Evolutionary conservation across 2,113 vertebrate genomes (phyloP), one percentile per base, ranked within the genome.

Genomic region (Rhagologus leucostigma): DNA sequence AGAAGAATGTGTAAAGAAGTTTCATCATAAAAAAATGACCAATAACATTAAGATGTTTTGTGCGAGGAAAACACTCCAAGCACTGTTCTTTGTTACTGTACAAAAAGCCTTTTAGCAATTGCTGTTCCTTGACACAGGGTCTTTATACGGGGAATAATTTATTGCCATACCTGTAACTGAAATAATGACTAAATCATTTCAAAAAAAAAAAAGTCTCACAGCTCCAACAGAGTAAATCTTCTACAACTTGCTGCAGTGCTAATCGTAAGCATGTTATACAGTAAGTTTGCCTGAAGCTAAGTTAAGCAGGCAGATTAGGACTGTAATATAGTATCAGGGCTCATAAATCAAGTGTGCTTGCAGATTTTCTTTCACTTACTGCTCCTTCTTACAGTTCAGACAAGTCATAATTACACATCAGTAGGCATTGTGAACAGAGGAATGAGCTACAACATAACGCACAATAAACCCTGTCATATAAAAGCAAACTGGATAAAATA

Each of bases 331-430:
- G 98, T 98, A 97, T 97, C 95, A 98, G 97, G 97, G 97, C 98
- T 98, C 98, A 99, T 99, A 99, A 99, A 99, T 99, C 99, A 99
- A 98, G 98, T 79, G 93, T 96, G 98, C 98, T 98, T 97, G 98
- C 98, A 98, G 98, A 99, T 99, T 98, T 98, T 96, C 97, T 97
- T 98, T 98, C 98, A 98, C 97, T 98, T 98, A 98, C 98, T 96
- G 98, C 98, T 98, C 98, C 98, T 98, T 99, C 98, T 98, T 98
- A 98, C 97, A 98, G 98, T 98, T 98, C 98, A 98, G 98, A 98
- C 98, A 98, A 98, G 98, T 99, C 98, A 98, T 99, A 99, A 99
- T 99, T 99, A 99, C 98, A 99, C 98, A 98, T 98, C 98, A 99
- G 98, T 98, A 98, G 97, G 98, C 97, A 98, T 96, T 98, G 98